Conservation (phyloP, 2,113 vertebrate species). For the Syngnathus floridae region DNA sequence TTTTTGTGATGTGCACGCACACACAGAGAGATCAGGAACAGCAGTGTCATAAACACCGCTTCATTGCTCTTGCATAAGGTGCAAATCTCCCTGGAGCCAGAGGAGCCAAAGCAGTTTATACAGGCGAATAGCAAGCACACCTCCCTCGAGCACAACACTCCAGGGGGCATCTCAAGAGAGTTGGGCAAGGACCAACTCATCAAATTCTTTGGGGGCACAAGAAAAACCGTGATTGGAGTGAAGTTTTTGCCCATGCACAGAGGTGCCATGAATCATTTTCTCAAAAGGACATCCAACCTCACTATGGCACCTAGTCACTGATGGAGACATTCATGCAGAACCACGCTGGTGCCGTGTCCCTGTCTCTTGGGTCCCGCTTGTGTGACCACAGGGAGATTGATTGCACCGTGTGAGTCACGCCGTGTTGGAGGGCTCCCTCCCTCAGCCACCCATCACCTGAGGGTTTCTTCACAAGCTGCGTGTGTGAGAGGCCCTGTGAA, state of each 20-base stretch:
- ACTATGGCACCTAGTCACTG: constrained; percentile 25
- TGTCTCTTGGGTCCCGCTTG: constrained; percentile 35
- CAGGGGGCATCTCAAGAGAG: constrained; percentile 25
- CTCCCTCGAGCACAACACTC: constrained; percentile 38
- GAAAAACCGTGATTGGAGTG: background rate
- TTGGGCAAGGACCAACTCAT: constrained; percentile 17
- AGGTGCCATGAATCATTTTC: constrained; percentile 12
- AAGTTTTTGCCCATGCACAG: background rate
- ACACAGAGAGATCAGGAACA: constrained; percentile 16
- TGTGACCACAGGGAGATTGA: constrained; percentile 45
- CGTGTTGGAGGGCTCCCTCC: constrained; percentile 41
- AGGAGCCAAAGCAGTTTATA: constrained; percentile 51
- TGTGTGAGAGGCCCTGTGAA: constrained; percentile 22
- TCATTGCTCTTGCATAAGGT: constrained; percentile 39
- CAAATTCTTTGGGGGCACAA: background rate
- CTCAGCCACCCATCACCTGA: constrained; percentile 40
- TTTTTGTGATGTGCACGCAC: background rate
- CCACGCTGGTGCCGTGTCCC: constrained; percentile 24
- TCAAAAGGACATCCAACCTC: constrained; percentile 9
- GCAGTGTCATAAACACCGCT: constrained; percentile 35
- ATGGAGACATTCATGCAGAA: constrained; percentile 41
- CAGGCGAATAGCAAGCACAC: constrained; percentile 33
- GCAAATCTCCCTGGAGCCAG: constrained; percentile 50
- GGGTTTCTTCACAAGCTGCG: constrained; percentile 44
- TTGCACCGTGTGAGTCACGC: constrained; percentile 52